Percentiles rank a stretch among this genome's conserved stretches.
These are phyloP conservation scores for Solenopsis invicta DNA, from an alignment of 1,140 invertebrate genomes.

Conservation along the genomic window DNA sequence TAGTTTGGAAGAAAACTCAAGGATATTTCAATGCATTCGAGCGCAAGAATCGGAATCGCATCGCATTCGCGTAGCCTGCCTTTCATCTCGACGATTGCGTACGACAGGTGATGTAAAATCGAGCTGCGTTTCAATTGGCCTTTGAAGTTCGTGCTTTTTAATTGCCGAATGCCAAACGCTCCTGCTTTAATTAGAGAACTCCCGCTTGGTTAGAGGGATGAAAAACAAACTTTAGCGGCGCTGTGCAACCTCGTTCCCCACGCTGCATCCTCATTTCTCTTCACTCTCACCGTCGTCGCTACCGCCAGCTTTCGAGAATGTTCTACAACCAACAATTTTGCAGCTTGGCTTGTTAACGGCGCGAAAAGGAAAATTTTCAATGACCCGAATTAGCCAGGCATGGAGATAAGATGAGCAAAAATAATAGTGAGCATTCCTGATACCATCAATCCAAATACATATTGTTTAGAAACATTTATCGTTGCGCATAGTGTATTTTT, in stretches of 20 bases:
- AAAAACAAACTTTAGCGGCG: conserved; percentile 63
- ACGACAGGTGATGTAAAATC: conserved; percentile 52
- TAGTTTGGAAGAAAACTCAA: conserved; percentile 15
- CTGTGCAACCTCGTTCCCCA: conserved; percentile 33
- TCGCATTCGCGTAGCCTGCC: conserved; percentile 11
- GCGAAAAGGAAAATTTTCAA: conserved; percentile 45
- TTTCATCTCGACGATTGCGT: conserved; percentile 40
- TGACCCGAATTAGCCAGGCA: neutral
- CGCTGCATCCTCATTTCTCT: neutral
- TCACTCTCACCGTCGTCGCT: conserved; percentile 12
- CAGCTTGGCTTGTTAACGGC: conserved; percentile 45
- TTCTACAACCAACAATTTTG: conserved; percentile 60
- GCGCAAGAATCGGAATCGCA: conserved; percentile 21
- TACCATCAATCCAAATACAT: neutral
- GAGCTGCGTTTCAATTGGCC: conserved; percentile 50
- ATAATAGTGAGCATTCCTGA: neutral
- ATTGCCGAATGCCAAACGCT: conserved; percentile 63
- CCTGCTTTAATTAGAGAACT: conserved; percentile 70
- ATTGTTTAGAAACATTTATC: neutral
- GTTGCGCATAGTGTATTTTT: neutral
- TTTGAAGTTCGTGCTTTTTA: conserved; percentile 67
- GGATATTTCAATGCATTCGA: conserved; percentile 5
- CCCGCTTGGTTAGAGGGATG: conserved; percentile 23
- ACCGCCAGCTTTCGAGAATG: conserved; percentile 53
- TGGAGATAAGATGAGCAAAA: neutral